A percentile compares a stretch with the other conserved stretches of the same genome.
Conservation (phyloP, 2,888 invertebrate species). For the Pammene aurita region DNA sequence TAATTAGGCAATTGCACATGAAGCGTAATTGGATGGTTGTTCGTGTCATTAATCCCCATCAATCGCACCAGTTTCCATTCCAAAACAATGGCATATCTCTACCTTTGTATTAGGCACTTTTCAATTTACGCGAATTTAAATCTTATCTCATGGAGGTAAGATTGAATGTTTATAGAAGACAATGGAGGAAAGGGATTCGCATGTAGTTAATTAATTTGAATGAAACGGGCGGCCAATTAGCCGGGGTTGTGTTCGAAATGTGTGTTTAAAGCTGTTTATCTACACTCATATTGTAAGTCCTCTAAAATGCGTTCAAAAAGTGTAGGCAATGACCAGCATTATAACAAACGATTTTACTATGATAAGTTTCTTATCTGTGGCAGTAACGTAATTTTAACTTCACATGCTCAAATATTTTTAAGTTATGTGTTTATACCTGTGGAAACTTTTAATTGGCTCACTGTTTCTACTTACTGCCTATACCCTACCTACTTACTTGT, state of each 20-base stretch:
- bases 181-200: not conserved
- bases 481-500: no score
- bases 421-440: no score
- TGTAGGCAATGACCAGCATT: no score
- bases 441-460: no score
- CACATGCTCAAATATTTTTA: no score
- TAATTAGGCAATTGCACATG: slow-evolving; percentile 3
- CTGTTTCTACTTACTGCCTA: no score
- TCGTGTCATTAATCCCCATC: slow-evolving; percentile 11
- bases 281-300: no score
- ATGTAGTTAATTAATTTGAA: slow-evolving; percentile 30
- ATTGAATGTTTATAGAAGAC: not conserved
- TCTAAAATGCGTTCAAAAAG: no score
- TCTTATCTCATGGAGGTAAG: not conserved
- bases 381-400: no score
- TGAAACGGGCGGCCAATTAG: slow-evolving; percentile 21
- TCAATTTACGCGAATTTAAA: not conserved
- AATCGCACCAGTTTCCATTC: slow-evolving; percentile 3
- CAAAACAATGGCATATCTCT: not conserved
- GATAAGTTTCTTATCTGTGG: no score
- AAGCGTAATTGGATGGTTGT: slow-evolving; percentile 11
- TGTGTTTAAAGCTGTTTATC: not conserved
- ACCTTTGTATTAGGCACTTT: not conserved
- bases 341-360: no score
- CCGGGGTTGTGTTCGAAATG: not conserved